These are phyloP conservation scores for Netelia virgata DNA, from an alignment of 2,888 invertebrate species.

Conservation along the genomic window DNA sequence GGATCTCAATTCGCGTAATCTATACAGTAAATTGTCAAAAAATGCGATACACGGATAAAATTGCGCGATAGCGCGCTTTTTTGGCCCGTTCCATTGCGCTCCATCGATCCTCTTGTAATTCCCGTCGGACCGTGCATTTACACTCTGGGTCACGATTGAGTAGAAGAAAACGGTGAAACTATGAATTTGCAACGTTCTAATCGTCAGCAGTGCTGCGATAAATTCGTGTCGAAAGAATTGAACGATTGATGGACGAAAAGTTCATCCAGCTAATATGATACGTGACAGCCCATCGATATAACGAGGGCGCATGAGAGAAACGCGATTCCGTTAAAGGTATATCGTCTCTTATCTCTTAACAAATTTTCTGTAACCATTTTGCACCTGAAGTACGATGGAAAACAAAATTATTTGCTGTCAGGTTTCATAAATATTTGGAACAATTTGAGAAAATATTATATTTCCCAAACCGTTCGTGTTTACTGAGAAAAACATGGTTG, in stretches of 20 bases:
- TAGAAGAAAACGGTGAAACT: constrained; percentile 20
- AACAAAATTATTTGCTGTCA: neutral
- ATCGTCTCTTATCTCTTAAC: neutral
- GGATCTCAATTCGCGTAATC: constrained; percentile 62
- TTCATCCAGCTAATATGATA: constrained; percentile 11
- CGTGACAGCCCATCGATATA: constrained; percentile 13
- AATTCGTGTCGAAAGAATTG: constrained; percentile 36
- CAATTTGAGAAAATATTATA: too few species aligned
- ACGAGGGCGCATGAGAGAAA: neutral
- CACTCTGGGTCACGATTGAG: neutral
- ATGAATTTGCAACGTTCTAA: constrained; percentile 33
- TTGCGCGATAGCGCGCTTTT: constrained; percentile 39
- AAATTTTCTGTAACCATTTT: neutral
- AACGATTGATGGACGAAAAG: constrained; percentile 33
- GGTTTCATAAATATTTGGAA: too few species aligned
- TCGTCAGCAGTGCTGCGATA: constrained; percentile 26
- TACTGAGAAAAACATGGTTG: neutral
- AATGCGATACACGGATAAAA: constrained; percentile 55
- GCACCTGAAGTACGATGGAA: neutral
- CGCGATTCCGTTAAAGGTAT: neutral
- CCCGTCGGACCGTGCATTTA: constrained; percentile 1
- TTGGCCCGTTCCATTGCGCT: constrained; percentile 27
- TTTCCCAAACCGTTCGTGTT: neutral
- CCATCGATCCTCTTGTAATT: constrained; percentile 29
- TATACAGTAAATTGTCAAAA: constrained; percentile 60